Conservation (phyloP, 2,113 vertebrate species). For the Hippocampus barbouri region DNA sequence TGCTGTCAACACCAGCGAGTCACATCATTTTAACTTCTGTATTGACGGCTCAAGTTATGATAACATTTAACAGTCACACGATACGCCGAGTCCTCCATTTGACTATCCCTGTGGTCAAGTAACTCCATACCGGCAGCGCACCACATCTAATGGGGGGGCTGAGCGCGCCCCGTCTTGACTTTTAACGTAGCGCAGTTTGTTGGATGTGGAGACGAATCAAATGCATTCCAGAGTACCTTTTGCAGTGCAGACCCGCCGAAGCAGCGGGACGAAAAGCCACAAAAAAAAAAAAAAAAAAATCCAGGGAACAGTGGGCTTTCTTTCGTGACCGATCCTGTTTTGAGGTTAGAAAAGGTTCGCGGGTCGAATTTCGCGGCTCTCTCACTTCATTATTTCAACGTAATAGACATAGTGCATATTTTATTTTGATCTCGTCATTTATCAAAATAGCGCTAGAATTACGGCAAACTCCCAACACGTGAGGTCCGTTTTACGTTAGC, state of each 20-base stretch:
- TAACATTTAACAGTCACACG: neutral
- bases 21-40: neutral
- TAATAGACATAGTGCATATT: neutral
- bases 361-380: neutral
- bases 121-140: neutral
- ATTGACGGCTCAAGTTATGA: conserved; percentile 1
- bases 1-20: neutral
- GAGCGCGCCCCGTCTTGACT: neutral
- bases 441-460: neutral
- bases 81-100: conserved; percentile 1
- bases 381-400: neutral
- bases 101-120: conserved; percentile 10
- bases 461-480: too few relatives aligned
- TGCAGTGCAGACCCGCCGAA: neutral
- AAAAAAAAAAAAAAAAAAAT: neutral
- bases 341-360: neutral
- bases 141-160: conserved; percentile 3
- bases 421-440: neutral
- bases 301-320: neutral
- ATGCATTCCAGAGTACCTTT: conserved; percentile 1
- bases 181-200: neutral
- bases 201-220: neutral
- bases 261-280: neutral
- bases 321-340: neutral
- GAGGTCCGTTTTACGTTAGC: too few relatives aligned